Evolutionary conservation across 2,113 vertebrate species (phyloP), one percentile per base, ranked within the genome.

Genomic region (Lethenteron camtschaticum): DNA sequence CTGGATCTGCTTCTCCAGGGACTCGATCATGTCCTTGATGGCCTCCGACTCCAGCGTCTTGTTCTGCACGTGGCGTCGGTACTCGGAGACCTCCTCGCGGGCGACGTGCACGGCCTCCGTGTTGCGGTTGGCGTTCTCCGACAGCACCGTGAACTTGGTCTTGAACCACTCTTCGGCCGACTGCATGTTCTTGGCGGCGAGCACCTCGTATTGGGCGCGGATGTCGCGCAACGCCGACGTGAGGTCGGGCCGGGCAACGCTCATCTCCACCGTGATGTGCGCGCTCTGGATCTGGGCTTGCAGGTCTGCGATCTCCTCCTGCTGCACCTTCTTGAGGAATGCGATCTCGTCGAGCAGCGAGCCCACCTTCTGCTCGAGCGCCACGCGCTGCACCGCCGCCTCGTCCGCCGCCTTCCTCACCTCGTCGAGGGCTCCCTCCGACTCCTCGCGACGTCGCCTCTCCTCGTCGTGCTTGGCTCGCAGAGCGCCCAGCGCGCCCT

Each of bases 11-110:
- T 78, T 80, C 58, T 82, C 80, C 5, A 87, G 76, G 2, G 82
- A 81, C 41, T 84, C 77, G 71, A 86, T 84, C 75, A 82, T 79
- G n/a, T 79, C 84, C 12, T 79, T 75, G 56, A 88, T 77, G 24
- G 80, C 78, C 57, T 87, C 85, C 4, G 87, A 81, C 79, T 86
- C 85, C 0, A 82, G 79, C 2, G 83, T 83, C 60, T 83, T 81
- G 55, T 83, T 77, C 72, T 83, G 83, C 9, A 87, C 82, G 74
- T 83, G 76, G 41, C 81, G 74, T 68, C 86, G 81, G 78, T 87
- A 87, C 73, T 86, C 84, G 60, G 79, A 76, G 3, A 85, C 84
- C 80, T 89, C 86, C 72, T 85, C 83, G 6, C 85, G 82, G 74
- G 85, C 81, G 74, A 81, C 79, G 20, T 83, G 81, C 70, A 81